Evolutionary conservation across 2,888 invertebrate genomes (phyloP).

Genomic region (Odontocerum albicorne): DNA sequence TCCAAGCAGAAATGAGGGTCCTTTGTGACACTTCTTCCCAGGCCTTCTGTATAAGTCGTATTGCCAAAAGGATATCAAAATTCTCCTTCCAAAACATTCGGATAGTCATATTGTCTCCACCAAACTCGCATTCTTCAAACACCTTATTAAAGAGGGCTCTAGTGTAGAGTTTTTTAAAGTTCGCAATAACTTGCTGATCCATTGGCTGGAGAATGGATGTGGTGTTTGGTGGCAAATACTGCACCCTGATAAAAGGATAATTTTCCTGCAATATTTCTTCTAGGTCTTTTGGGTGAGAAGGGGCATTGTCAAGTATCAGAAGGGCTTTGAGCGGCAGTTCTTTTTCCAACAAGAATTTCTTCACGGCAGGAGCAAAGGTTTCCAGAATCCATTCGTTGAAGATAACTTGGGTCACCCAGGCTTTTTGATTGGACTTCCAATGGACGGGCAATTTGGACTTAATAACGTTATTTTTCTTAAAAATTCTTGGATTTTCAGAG

Average conservation of each 20-base stretch:
- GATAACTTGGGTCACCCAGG: constrained; percentile 30
- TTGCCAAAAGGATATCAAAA: constrained; percentile 26
- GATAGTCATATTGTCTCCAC: constrained; percentile 25
- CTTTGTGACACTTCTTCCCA: constrained; percentile 23
- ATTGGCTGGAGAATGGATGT: too few species aligned
- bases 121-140: constrained; percentile 15
- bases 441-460: constrained; percentile 26
- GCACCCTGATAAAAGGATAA: constrained; percentile 27
- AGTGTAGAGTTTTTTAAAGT: constrained; percentile 25
- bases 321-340: constrained; percentile 24
- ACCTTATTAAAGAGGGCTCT: constrained; percentile 3
- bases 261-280: constrained; percentile 30
- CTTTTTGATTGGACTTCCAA: constrained; percentile 29
- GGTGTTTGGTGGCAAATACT: constrained; percentile 6
- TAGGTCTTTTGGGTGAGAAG: constrained; percentile 25
- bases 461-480: constrained; percentile 26
- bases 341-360: constrained; percentile 28
- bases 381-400: constrained; percentile 31
- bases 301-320: constrained; percentile 20
- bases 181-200: constrained; percentile 24
- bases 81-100: constrained; percentile 25
- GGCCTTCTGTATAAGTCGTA: constrained; percentile 26
- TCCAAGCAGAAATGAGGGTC: constrained; percentile 29
- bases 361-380: constrained; percentile 28
- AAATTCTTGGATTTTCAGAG: constrained; percentile 35